Evolutionary conservation across 2,797 vertebrate species (phyloP).

Genomic region (Malacoraja senta): DNA sequence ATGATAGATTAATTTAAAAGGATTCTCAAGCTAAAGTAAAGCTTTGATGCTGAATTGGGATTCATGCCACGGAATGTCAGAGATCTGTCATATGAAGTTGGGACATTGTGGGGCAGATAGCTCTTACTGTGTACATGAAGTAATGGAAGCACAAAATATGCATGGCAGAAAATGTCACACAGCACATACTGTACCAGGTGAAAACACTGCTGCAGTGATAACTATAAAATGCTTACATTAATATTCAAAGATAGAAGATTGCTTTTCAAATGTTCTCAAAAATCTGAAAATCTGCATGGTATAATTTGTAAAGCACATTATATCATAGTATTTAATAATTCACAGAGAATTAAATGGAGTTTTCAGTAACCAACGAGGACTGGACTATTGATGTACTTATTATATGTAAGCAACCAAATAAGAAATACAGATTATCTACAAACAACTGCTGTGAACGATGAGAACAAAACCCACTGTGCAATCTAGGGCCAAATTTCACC

Average conservation of each 20-base stretch:
- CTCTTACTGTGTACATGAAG: not conserved
- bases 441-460: not conserved
- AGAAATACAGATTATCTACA: not conserved
- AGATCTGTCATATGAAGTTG: not conserved
- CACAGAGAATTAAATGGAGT: not conserved
- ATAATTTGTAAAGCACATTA: not conserved
- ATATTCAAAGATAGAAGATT: not conserved
- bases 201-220: not conserved
- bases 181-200: not conserved
- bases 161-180: not conserved
- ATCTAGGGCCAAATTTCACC: not conserved
- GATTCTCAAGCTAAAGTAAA: not conserved
- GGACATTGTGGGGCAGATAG: not conserved
- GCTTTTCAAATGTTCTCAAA: slow-evolving; percentile 12
- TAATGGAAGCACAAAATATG: not conserved
- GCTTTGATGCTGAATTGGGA: not conserved
- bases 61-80: not conserved
- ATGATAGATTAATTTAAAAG: not conserved
- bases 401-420: too few species aligned
- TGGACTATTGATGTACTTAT: not conserved
- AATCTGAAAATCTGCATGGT: not conserved
- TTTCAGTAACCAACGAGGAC: not conserved
- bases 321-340: not conserved
- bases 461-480: not conserved
- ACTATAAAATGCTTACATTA: not conserved